These are phyloP conservation scores for Macrosoma leucophasiata DNA, from an alignment of 2,888 invertebrate species.

Conservation along the genomic window DNA sequence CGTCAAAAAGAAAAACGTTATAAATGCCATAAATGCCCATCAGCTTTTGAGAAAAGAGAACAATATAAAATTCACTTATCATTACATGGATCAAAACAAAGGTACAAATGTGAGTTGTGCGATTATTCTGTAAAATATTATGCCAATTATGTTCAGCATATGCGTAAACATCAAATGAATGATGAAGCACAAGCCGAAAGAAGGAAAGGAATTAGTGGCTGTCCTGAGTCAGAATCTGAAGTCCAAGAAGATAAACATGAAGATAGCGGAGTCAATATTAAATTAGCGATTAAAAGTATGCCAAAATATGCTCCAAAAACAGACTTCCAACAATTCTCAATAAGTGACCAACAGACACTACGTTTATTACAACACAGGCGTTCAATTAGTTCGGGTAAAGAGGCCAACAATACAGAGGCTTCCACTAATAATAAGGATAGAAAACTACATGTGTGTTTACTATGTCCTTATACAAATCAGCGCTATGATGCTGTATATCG, in stretches of 20 bases:
- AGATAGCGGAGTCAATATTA: slow-evolving; percentile 49
- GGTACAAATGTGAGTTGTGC: slow-evolving; percentile 88
- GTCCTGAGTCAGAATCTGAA: slow-evolving; percentile 36
- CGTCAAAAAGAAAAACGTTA: slow-evolving; percentile 84
- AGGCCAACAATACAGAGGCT: slow-evolving; percentile 49
- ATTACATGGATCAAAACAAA: slow-evolving; percentile 88
- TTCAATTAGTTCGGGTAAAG: slow-evolving; percentile 54
- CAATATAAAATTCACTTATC: slow-evolving; percentile 89
- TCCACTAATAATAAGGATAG: slow-evolving; percentile 71
- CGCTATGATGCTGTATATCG: slow-evolving; percentile 83
- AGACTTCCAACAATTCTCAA: slow-evolving; percentile 73
- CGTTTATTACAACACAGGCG: slow-evolving; percentile 73
- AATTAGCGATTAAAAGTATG: slow-evolving; percentile 67
- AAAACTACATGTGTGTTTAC: slow-evolving; percentile 80
- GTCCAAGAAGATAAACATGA: slow-evolving; percentile 41
- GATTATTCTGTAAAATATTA: slow-evolving; percentile 93
- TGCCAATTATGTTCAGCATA: slow-evolving; percentile 88
- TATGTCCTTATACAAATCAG: slow-evolving; percentile 87
- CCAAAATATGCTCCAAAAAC: slow-evolving; percentile 56
- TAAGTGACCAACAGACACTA: slow-evolving; percentile 79
- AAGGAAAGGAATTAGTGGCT: slow-evolving; percentile 49
- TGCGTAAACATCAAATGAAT: slow-evolving; percentile 85
- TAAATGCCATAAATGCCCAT: slow-evolving; percentile 90
- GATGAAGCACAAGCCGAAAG: slow-evolving; percentile 79
- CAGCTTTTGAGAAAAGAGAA: slow-evolving; percentile 89